Evolutionary conservation across 2,888 invertebrate species (phyloP).

Genomic region (Sphaerophoria taeniata): DNA sequence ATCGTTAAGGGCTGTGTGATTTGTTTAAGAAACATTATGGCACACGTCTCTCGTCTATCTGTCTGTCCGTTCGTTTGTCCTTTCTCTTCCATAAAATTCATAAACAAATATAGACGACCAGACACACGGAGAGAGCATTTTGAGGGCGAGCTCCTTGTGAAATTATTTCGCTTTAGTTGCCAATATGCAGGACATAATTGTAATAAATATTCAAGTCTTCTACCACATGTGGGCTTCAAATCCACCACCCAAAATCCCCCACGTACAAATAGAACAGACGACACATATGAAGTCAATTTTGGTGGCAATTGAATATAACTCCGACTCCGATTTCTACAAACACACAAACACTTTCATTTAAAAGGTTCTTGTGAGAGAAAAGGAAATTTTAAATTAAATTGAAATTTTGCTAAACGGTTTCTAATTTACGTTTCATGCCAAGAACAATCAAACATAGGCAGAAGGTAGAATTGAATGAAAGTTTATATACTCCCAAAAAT

Average conservation of each 20-base stretch:
- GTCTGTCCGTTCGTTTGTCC: conserved; percentile 32
- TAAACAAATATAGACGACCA: conserved; percentile 2
- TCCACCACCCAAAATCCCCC: conserved; percentile 4
- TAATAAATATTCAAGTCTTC: conserved; percentile 66
- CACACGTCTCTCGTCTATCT: conserved; percentile 64
- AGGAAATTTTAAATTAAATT: conserved; percentile 73
- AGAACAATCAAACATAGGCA: conserved; percentile 60
- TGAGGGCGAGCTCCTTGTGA: conserved; percentile 10
- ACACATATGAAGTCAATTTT: conserved; percentile 26
- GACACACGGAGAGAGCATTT: neutral
- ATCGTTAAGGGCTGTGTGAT: conserved; percentile 81
- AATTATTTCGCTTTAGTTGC: conserved; percentile 70
- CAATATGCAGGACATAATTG: conserved; percentile 74
- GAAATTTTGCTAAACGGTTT: conserved; percentile 73
- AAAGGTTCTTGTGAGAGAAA: conserved; percentile 30
- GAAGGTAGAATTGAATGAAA: neutral
- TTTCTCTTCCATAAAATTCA: conserved; percentile 12
- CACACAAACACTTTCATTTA: conserved; percentile 24
- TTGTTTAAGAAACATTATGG: conserved; percentile 81
- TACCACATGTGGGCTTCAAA: conserved; percentile 64
- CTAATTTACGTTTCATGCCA: conserved; percentile 73
- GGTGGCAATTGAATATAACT: conserved; percentile 68
- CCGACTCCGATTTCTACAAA: conserved; percentile 30
- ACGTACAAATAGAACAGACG: conserved; percentile 5
- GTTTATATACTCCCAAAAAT: neutral